Evolutionary conservation across 2,888 invertebrate species (phyloP).

Genomic region (Galeruca laticollis): DNA sequence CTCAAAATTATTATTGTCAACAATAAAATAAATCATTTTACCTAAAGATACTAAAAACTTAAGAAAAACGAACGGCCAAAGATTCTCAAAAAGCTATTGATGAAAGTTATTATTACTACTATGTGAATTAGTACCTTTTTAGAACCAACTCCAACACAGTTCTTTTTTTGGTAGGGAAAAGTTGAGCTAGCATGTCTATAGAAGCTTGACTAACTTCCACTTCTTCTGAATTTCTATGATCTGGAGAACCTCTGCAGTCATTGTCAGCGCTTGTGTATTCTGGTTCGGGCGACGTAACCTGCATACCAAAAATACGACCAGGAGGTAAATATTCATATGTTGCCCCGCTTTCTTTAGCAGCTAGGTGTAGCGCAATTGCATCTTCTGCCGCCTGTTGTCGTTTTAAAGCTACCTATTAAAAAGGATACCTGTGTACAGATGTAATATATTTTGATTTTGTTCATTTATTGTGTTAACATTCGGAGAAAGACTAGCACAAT

Average conservation of each 20-base stretch:
- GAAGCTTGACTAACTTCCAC: conserved; percentile 77
- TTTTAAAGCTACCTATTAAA: conserved; percentile 87
- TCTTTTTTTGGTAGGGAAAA: conserved; percentile 91
- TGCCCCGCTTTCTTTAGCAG: conserved; percentile 85
- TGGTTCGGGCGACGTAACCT: conserved; percentile 80
- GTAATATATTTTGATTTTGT: no score
- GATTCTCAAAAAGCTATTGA: no score
- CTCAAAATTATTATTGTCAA: no score
- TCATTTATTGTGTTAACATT: no score
- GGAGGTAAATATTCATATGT: conserved; percentile 82
- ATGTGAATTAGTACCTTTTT: conserved; percentile 65
- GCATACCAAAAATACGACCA: conserved; percentile 91
- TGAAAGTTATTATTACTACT: no score
- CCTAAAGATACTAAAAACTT: no score
- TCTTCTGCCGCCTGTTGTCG: conserved; percentile 98
- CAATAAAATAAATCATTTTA: no score
- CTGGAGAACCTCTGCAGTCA: conserved; percentile 35
- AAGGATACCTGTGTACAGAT: no score
- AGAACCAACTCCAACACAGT: conserved; percentile 92
- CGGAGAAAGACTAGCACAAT: no score
- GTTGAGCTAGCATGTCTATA: conserved; percentile 85
- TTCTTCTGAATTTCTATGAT: conserved; percentile 50
- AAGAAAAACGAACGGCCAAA: no score
- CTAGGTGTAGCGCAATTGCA: conserved; percentile 91
- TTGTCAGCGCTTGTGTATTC: conserved; percentile 43